A percentile compares a stretch with the other conserved stretches of the same genome.
Conservation (phyloP, 2,113 vertebrate species). For the Condylura cristata region DNA sequence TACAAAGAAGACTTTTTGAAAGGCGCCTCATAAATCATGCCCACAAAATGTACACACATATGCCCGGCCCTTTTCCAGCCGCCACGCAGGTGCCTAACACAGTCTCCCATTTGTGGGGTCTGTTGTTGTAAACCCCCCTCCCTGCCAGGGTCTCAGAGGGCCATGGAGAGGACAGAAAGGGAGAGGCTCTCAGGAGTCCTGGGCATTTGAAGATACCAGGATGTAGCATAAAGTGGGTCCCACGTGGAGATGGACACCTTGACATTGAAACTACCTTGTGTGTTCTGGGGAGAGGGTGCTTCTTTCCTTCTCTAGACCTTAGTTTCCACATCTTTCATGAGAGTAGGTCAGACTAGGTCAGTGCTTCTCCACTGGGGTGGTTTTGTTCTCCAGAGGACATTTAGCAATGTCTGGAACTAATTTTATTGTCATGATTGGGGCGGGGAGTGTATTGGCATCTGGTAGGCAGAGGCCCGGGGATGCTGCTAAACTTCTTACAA, state of each 20-base stretch:
- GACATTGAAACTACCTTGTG: background rate
- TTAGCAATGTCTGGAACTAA: background rate
- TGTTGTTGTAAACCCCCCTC: constrained; percentile 55
- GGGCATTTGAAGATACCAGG: background rate
- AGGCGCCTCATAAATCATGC: constrained; percentile 73
- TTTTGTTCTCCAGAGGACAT: background rate
- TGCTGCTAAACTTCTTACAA: background rate
- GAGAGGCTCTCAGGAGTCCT: background rate
- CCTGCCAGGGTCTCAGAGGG: constrained; percentile 14
- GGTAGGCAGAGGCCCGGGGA: background rate
- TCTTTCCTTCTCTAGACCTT: background rate
- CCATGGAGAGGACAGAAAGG: background rate
- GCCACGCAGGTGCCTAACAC: constrained; percentile 54
- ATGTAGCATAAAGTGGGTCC: background rate
- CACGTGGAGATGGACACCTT: background rate
- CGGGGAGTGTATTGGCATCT: background rate
- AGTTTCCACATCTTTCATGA: background rate
- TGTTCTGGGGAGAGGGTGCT: background rate
- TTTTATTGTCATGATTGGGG: background rate
- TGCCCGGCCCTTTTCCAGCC: constrained; percentile 14
- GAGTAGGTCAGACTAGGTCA: background rate
- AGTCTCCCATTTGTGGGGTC: constrained; percentile 68
- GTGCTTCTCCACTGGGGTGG: background rate
- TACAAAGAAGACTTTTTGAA: constrained; percentile 77
- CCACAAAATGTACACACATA: constrained; percentile 60